Percentiles rank a stretch among this genome's conserved stretches.
phyloP scores from a whole-genome alignment of 2,797 vertebrate genomes.

The Periophthalmus magnuspinnatus region DNA sequence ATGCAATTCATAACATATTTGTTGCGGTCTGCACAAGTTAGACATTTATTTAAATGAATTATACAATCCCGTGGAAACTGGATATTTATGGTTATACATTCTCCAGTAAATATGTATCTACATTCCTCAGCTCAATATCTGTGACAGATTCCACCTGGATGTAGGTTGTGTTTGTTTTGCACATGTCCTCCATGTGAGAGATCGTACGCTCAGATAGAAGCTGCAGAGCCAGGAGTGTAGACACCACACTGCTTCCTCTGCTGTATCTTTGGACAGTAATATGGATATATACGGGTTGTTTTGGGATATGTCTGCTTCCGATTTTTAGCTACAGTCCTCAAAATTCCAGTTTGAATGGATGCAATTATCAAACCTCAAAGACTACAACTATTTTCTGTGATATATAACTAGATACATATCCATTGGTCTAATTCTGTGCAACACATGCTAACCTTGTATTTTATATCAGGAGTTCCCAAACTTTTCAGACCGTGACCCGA shows the following conservation, averaged over 20 bases:
- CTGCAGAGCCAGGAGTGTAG: constrained; percentile 37
- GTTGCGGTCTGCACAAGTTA: too few species aligned
- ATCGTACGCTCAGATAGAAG: constrained; percentile 34
- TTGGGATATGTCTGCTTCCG: not conserved
- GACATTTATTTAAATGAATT: too few species aligned
- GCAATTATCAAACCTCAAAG: not conserved
- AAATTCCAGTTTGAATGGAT: not conserved
- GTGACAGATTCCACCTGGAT: constrained; percentile 26
- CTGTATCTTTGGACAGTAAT: constrained; percentile 34
- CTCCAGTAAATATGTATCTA: not conserved
- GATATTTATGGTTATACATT: not conserved
- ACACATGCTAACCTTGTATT: not conserved
- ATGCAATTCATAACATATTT: too few species aligned
- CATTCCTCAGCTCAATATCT: not conserved
- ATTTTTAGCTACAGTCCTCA: not conserved
- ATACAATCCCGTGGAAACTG: too few species aligned
- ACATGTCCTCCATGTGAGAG: constrained; percentile 32
- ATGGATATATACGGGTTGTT: not conserved
- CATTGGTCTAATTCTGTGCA: not conserved
- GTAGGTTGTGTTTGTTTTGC: constrained; percentile 47
- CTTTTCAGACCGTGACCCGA: too few species aligned
- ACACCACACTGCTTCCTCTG: constrained; percentile 41
- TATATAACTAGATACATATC: not conserved
- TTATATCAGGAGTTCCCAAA: not conserved
- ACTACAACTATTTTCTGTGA: not conserved